These are phyloP conservation scores for Cyprinodon variegatus DNA, from an alignment of 2,113 vertebrate genomes.

Conservation along the genomic window DNA sequence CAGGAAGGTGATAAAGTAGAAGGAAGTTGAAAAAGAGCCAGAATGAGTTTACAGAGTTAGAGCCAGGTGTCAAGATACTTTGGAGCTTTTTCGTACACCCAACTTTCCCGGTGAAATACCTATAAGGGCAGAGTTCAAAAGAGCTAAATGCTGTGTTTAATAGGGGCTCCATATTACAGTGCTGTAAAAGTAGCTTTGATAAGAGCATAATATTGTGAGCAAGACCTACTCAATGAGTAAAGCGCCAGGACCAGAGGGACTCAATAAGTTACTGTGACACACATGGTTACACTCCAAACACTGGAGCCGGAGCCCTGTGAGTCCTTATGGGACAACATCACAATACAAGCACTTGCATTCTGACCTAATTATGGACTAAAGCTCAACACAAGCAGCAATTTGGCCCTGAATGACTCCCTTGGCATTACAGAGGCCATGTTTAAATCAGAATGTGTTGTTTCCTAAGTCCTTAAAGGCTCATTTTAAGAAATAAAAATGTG, in stretches of 20 bases:
- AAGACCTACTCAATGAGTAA: constrained; percentile 35
- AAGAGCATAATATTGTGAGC: constrained; percentile 58
- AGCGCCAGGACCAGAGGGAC: constrained; percentile 49
- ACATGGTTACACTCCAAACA: constrained; percentile 63
- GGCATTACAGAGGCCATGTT: constrained; percentile 63
- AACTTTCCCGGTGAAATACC: neutral
- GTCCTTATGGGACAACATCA: constrained; percentile 56
- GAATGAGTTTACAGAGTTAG: constrained; percentile 19
- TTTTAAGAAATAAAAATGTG: constrained; percentile 18
- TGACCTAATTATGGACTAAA: constrained; percentile 74
- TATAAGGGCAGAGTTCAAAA: neutral
- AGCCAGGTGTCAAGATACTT: constrained; percentile 32
- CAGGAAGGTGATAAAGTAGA: constrained; percentile 13
- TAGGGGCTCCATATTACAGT: constrained; percentile 29
- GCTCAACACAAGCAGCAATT: constrained; percentile 68
- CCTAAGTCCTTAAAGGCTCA: constrained; percentile 29
- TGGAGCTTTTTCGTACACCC: neutral
- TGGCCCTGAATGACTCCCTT: constrained; percentile 59
- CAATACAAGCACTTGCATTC: constrained; percentile 68
- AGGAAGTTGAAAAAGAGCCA: constrained; percentile 20
- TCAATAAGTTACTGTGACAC: constrained; percentile 64
- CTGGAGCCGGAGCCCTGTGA: constrained; percentile 34
- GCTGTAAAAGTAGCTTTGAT: constrained; percentile 57
- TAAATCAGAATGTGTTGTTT: constrained; percentile 71
- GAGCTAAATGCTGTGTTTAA: constrained; percentile 35